These are phyloP conservation scores for Babyrousa celebensis DNA, from an alignment of 2,797 vertebrate genomes.

Conservation along the genomic window DNA sequence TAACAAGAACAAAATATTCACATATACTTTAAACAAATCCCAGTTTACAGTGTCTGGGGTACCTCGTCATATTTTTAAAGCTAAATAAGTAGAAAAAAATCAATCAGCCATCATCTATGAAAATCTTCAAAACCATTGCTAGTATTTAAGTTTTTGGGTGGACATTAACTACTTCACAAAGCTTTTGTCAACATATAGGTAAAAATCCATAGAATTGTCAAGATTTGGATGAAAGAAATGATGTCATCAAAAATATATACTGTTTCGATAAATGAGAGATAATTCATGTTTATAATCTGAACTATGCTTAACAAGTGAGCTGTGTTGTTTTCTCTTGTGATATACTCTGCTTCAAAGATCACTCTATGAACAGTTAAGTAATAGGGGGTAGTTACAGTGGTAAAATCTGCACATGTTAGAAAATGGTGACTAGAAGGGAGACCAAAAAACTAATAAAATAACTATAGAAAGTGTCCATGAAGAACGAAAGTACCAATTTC, in stretches of 20 bases:
- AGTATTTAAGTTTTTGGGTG: constrained; percentile 33
- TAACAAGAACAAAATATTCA: background rate
- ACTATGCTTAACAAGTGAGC: background rate
- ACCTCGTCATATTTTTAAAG: constrained; percentile 40
- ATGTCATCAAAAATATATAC: background rate
- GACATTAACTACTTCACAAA: background rate
- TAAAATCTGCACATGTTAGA: background rate
- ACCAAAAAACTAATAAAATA: background rate
- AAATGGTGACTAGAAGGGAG: background rate
- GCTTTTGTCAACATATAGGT: constrained; percentile 46
- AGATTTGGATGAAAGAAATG: constrained; percentile 2
- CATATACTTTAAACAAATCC: background rate
- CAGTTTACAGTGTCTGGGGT: background rate
- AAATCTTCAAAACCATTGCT: constrained; percentile 60
- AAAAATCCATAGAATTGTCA: constrained; percentile 52
- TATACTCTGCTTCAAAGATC: background rate
- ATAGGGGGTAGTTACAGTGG: background rate
- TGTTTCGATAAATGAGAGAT: constrained; percentile 1
- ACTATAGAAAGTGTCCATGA: background rate
- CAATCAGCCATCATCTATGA: background rate
- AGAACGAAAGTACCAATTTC: background rate
- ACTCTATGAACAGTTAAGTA: background rate
- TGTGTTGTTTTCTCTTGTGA: background rate
- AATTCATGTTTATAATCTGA: background rate
- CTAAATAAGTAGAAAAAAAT: constrained; percentile 8